These are phyloP conservation scores for Tiphia femorata DNA, from an alignment of 2,888 invertebrate genomes.

Conservation along the genomic window DNA sequence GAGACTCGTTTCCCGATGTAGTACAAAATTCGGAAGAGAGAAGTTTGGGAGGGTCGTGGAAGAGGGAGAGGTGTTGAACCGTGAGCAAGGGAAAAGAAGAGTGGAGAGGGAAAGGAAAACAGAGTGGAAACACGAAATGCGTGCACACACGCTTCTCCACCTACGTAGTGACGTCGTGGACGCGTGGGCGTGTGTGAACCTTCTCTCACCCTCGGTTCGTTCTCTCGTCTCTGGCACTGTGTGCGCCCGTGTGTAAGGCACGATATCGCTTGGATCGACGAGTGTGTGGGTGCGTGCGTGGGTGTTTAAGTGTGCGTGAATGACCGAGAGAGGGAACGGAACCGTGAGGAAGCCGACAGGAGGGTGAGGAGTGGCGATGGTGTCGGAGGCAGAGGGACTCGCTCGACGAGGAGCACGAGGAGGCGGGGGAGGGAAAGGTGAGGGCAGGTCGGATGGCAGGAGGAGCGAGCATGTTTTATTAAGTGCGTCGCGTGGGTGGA, in stretches of 20 bases:
- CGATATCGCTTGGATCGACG: background rate
- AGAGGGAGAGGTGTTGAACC: slow-evolving; percentile 51
- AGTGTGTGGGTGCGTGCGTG: slow-evolving; percentile 9
- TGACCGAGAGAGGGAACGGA: background rate
- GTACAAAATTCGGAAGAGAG: slow-evolving; percentile 44
- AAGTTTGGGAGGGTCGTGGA: too few relatives aligned
- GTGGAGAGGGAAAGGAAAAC: slow-evolving; percentile 46
- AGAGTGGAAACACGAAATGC: slow-evolving; percentile 24
- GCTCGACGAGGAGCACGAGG: slow-evolving; percentile 13
- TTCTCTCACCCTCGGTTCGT: too few relatives aligned
- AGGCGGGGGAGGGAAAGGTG: slow-evolving; percentile 31
- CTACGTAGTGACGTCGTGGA: background rate
- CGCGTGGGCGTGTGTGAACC: background rate
- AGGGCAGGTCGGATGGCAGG: slow-evolving; percentile 44
- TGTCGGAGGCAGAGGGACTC: slow-evolving; percentile 1
- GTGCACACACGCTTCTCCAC: background rate
- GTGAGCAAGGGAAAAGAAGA: slow-evolving; percentile 48
- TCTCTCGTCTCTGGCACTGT: background rate
- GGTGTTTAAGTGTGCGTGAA: too few relatives aligned
- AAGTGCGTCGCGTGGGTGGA: slow-evolving; percentile 64
- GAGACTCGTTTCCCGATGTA: slow-evolving; percentile 38
- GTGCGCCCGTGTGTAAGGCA: background rate
- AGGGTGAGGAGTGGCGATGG: background rate
- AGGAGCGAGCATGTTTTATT: slow-evolving; percentile 64
- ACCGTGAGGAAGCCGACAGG: background rate